phyloP scores from a whole-genome alignment of 2,888 invertebrate species.

The Ephialtes manifestator region DNA sequence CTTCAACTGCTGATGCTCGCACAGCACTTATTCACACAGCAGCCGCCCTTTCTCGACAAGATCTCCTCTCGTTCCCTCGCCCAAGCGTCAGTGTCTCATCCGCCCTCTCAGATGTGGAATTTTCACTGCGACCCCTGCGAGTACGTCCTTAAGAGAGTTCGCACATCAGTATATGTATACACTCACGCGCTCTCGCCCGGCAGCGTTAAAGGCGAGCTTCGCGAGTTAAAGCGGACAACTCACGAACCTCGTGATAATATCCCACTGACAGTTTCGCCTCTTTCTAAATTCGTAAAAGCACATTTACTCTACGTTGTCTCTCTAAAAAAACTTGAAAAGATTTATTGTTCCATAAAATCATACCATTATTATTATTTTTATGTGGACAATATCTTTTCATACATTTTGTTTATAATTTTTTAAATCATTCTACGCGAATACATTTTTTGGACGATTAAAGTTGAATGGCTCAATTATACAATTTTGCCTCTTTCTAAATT shows the following conservation, averaged over 20 bases:
- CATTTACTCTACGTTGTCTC: not conserved
- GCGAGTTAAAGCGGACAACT: constrained; percentile 70
- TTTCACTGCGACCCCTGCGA: constrained; percentile 78
- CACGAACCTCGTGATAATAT: constrained; percentile 22
- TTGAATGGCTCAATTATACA: too few species aligned
- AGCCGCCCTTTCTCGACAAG: constrained; percentile 40
- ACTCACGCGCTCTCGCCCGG: constrained; percentile 30
- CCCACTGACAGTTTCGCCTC: not conserved
- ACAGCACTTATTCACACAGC: constrained; percentile 51
- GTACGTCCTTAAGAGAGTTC: constrained; percentile 77
- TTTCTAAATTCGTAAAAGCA: not conserved
- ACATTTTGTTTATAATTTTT: too few species aligned
- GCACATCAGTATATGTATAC: constrained; percentile 52
- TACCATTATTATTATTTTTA: not conserved
- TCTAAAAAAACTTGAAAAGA: not conserved
- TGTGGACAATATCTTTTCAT: too few species aligned
- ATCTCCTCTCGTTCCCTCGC: constrained; percentile 21
- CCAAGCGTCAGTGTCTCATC: constrained; percentile 33
- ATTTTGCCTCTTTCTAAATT: too few species aligned
- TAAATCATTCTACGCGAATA: too few species aligned
- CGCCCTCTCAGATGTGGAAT: constrained; percentile 79
- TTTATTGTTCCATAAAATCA: too few species aligned
- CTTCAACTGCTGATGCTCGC: constrained; percentile 66
- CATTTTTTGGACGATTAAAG: too few species aligned
- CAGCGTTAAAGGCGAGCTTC: constrained; percentile 69